A percentile compares a stretch with the other conserved stretches of the same genome.
Conservation (phyloP, 53 echinoderm and acorn worm genomes). For the Echinometra lucunter region DNA sequence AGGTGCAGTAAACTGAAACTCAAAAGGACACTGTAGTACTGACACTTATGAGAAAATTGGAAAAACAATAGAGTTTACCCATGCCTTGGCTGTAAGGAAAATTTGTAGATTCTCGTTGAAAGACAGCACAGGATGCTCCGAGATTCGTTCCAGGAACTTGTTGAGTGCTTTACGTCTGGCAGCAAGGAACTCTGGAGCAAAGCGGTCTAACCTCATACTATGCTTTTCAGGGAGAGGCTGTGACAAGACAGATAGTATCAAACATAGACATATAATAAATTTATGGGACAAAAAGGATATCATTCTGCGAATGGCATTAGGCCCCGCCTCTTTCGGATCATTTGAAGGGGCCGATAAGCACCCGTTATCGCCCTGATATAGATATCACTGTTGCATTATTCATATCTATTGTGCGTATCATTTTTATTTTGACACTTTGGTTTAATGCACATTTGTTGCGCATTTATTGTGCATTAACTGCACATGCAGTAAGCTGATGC, state of each 20-base stretch:
- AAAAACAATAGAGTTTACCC: constrained; percentile 83
- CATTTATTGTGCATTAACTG: too few species aligned
- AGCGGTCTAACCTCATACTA: constrained; percentile 91
- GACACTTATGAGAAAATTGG: constrained; percentile 32
- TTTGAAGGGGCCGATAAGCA: too few species aligned
- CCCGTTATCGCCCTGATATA: too few species aligned
- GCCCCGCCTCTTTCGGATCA: too few species aligned
- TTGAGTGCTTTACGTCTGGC: constrained; percentile 91
- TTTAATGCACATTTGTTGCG: too few species aligned
- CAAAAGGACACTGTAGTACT: background rate
- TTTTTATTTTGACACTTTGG: too few species aligned
- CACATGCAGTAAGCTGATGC: too few species aligned
- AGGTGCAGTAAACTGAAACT: background rate
- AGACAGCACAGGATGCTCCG: constrained; percentile 95
- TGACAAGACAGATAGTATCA: background rate
- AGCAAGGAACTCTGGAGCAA: constrained; percentile 81
- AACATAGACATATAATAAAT: background rate
- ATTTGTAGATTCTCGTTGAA: constrained; percentile 94
- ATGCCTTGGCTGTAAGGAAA: constrained; percentile 99
- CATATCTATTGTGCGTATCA: too few species aligned
- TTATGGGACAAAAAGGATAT: background rate
- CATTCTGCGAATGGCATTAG: background rate
- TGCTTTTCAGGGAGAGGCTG: constrained; percentile 98
- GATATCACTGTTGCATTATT: too few species aligned
- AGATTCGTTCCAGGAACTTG: constrained; percentile 90